Conservation (phyloP, 2,113 vertebrate genomes). For the Tylochromis polylepis region DNA sequence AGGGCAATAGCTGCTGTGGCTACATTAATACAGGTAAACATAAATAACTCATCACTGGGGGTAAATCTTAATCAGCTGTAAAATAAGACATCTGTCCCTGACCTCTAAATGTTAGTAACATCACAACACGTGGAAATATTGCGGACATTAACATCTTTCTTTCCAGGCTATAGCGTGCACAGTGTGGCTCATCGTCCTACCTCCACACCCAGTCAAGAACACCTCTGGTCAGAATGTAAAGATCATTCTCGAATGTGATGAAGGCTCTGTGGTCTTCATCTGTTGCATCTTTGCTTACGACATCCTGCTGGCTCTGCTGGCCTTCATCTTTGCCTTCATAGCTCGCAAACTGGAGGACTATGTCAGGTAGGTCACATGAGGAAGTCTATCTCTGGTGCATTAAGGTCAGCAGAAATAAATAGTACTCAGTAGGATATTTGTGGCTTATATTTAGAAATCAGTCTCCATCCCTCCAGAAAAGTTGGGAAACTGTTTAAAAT, state of each 20-base stretch:
- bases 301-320: constrained; percentile 76
- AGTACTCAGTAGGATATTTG: too few species aligned
- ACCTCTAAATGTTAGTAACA: background rate
- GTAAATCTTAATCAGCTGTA: background rate
- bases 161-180: constrained; percentile 68
- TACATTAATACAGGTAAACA: constrained; percentile 61
- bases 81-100: background rate
- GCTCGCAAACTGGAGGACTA: constrained; percentile 80
- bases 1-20: constrained; percentile 69
- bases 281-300: constrained; percentile 80
- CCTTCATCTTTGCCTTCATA: constrained; percentile 78
- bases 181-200: constrained; percentile 74
- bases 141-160: background rate
- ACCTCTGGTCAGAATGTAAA: constrained; percentile 79
- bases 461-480: too few species aligned
- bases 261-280: constrained; percentile 79
- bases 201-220: constrained; percentile 77
- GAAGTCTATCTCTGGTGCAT: background rate
- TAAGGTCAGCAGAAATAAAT: background rate
- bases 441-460: too few species aligned
- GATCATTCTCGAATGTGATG: constrained; percentile 82
- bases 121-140: background rate
- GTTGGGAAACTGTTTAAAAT: too few species aligned
- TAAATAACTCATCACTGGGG: background rate
- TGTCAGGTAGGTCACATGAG: constrained; percentile 58